Evolutionary conservation across 2,797 vertebrate species (phyloP), one percentile per base, ranked within the genome.

Genomic region (Oreochromis grahami): DNA sequence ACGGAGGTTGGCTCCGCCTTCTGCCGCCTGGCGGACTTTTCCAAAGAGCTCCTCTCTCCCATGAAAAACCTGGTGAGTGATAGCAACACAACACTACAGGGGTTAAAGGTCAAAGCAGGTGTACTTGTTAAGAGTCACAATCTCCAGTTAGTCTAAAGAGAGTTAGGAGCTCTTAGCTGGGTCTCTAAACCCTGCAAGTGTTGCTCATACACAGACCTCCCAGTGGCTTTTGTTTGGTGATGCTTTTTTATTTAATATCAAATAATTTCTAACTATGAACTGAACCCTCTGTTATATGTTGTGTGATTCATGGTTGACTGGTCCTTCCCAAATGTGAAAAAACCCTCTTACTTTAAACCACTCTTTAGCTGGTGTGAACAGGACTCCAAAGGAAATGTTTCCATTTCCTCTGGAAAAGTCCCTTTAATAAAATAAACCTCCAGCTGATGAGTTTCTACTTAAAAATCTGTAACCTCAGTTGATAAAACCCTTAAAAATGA

Each of bases 21-120:
- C 87, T 96, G 93, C 70, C 96, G 94, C 53, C 95, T 97, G 21
- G 96, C 97, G 0, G 95, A 97, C 80, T 96, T 97, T 86, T 97
- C 96, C 26, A 95, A 91, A 94, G 97, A 97, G 48, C 93, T 97
- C 5, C 90, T 97, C 76, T 93, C 91, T 2, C 96, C 97, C 8
- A 94, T 97, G 92, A 97, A 96, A 90, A 97, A 97, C 84, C 88
- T 97, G 96, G 97, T 95, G 51, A 91, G 78, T 14, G 6, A 8
- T 7, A 19, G 19, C 41, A 45, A 21, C 10, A 2, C 10, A 29
- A 32, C 34, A 17, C 5, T 53, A n/a, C 43, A 74, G n/a, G 82
- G 84, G 55, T 76, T 60, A 81, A 50, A 29, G 56, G 76, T 80
- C 76, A 36, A 2, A 19, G 5, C 68, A 34, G 1, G 12, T 32